A percentile compares a stretch with the other conserved stretches of the same genome.
These are phyloP conservation scores for Coptodon bakossiorum DNA, from an alignment of 2,113 vertebrate species.

Conservation along the genomic window DNA sequence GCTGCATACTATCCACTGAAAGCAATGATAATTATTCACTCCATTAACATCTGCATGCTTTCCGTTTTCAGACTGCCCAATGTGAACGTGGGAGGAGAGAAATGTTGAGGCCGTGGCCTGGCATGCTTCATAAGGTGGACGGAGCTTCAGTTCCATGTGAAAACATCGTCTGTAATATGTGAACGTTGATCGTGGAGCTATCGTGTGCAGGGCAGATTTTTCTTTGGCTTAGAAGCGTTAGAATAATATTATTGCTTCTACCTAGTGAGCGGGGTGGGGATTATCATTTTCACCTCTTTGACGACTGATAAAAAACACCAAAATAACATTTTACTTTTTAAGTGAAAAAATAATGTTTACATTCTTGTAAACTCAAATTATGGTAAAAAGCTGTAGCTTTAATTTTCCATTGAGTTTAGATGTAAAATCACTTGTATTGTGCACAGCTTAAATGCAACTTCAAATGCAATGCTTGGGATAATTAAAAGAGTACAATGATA, in stretches of 20 bases:
- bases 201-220: neutral
- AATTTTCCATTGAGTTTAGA: neutral
- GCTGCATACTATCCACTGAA: neutral
- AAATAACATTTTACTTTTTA: neutral
- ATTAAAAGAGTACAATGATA: neutral
- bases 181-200: neutral
- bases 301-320: neutral
- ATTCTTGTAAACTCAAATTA: constrained; percentile 19
- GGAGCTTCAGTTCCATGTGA: neutral
- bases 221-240: neutral
- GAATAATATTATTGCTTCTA: neutral
- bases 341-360: constrained; percentile 33
- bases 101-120: rapidly evolving
- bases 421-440: neutral
- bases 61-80: neutral
- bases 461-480: neutral
- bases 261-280: neutral
- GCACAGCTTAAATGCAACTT: neutral
- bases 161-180: neutral
- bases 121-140: neutral
- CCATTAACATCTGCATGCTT: neutral
- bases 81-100: neutral
- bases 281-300: neutral
- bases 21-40: neutral
- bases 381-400: constrained; percentile 1